Evolutionary conservation across 2,888 invertebrate species (phyloP).

Genomic region (Pandemis corylana): DNA sequence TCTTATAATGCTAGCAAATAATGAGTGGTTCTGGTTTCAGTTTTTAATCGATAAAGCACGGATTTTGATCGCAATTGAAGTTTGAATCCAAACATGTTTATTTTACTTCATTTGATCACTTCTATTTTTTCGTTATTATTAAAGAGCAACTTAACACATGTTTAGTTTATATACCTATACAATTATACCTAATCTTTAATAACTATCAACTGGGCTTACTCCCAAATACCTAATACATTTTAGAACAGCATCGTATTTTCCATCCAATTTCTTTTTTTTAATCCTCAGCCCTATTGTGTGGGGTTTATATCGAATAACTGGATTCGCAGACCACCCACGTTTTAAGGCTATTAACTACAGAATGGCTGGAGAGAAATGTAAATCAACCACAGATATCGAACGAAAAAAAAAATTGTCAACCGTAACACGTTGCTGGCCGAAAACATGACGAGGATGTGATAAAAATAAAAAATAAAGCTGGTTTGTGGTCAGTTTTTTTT

Average conservation of each 20-base stretch:
- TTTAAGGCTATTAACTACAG: constrained; percentile 34
- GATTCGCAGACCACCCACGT: constrained; percentile 47
- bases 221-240: neutral
- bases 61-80: too few species aligned
- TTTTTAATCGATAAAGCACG: too few species aligned
- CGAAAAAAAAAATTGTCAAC: constrained; percentile 33
- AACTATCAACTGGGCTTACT: neutral
- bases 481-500: neutral
- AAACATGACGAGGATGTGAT: constrained; percentile 18
- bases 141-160: too few species aligned
- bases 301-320: constrained; percentile 43
- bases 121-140: too few species aligned
- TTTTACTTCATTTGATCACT: too few species aligned
- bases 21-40: neutral
- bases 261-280: constrained; percentile 29
- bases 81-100: too few species aligned
- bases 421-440: constrained; percentile 12
- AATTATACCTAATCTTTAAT: neutral
- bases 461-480: constrained; percentile 13
- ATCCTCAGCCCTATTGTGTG: constrained; percentile 36
- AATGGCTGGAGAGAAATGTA: constrained; percentile 25
- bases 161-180: too few species aligned
- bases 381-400: constrained; percentile 32
- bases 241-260: constrained; percentile 19
- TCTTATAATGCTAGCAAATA: neutral